Evolutionary conservation across 1,140 invertebrate genomes (phyloP).

Genomic region (Sipha flava): DNA sequence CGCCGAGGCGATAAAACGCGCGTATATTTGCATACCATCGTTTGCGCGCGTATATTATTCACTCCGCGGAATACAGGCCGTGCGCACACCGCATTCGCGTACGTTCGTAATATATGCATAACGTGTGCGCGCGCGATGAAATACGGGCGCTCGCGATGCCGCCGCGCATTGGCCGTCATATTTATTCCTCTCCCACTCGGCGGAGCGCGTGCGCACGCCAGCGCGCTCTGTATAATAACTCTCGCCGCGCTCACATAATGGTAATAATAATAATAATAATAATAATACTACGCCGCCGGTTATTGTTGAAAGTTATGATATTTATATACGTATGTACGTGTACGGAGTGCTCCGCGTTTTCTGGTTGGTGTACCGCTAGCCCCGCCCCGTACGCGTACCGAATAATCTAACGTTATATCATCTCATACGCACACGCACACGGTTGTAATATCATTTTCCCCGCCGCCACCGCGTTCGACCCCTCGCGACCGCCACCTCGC

Average conservation of each 20-base stretch:
- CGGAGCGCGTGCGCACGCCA: not conserved
- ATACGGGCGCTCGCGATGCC: not conserved
- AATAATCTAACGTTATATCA: not conserved
- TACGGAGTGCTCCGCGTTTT: not conserved
- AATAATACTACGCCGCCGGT: not conserved
- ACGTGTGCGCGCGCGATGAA: not conserved
- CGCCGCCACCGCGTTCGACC: not conserved
- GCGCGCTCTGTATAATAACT: not conserved
- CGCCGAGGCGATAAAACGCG: too few relatives aligned
- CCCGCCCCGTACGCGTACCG: not conserved
- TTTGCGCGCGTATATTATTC: too few relatives aligned
- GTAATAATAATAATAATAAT: not conserved
- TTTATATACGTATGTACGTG: not conserved
- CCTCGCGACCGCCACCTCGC: too few relatives aligned
- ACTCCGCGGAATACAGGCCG: too few relatives aligned
- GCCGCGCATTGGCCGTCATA: conserved; percentile 1
- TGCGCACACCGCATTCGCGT: too few relatives aligned
- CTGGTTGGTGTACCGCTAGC: not conserved
- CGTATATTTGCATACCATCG: too few relatives aligned
- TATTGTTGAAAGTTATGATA: conserved; percentile 28
- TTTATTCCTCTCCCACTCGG: not conserved
- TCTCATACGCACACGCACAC: not conserved
- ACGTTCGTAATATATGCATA: too few relatives aligned
- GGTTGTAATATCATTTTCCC: too few relatives aligned
- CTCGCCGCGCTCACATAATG: too few relatives aligned